Percentiles rank a stretch among this genome's conserved stretches.
These are phyloP conservation scores for Salvelinus namaycush DNA, from an alignment of 2,113 vertebrate species.

Conservation along the genomic window DNA sequence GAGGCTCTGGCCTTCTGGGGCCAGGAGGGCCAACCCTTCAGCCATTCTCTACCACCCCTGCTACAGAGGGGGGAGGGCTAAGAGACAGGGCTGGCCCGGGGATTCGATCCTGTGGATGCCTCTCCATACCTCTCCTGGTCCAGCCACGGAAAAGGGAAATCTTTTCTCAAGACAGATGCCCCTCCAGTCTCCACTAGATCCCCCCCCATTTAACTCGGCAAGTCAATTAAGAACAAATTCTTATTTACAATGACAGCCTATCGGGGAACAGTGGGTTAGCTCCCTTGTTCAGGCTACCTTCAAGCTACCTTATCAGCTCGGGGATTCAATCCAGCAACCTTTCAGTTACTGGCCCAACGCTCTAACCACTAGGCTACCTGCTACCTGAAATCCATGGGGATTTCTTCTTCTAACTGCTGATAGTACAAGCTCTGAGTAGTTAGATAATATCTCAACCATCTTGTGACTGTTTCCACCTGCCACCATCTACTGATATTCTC, in stretches of 20 bases:
- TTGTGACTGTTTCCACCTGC: neutral
- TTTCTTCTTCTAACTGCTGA: neutral
- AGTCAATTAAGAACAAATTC: no score
- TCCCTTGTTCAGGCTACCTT: constrained; percentile 20
- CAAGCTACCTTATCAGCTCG: no score
- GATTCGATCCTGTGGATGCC: constrained; percentile 40
- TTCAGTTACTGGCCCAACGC: no score
- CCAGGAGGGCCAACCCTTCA: constrained; percentile 23
- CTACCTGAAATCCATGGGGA: no score
- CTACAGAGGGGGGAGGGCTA: constrained; percentile 36
- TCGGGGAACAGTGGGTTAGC: constrained; percentile 37
- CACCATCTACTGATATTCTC: neutral
- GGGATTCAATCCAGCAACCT: no score
- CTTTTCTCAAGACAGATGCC: constrained; percentile 28
- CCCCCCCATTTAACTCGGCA: no score
- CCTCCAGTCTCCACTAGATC: constrained; percentile 36
- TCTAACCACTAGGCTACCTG: no score
- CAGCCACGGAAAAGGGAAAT: constrained; percentile 29
- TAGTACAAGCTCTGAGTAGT: constrained; percentile 44
- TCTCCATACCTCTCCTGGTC: constrained; percentile 25
- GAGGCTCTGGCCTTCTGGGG: constrained; percentile 23
- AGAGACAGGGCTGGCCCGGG: constrained; percentile 70
- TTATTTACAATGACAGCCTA: no score
- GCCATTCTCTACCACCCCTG: constrained; percentile 47
- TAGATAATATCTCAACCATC: neutral